Evolutionary conservation across 2,888 invertebrate species (phyloP), one percentile per base, ranked within the genome.

Genomic region (Bursaphelenchus okinawaensis): DNA sequence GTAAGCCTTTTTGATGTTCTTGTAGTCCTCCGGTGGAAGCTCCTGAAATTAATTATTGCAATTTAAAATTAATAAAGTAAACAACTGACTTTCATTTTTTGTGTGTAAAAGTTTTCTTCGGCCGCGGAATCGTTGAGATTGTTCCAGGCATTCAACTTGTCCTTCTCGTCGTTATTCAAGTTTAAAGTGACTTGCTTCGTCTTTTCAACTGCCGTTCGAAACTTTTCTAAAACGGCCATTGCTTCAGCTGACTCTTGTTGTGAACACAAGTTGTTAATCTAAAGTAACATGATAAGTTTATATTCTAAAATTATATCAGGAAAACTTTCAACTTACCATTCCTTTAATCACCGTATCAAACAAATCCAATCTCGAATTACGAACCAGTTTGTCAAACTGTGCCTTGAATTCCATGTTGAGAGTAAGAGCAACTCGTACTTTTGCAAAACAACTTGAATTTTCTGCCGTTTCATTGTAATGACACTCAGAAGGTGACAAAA

Each of bases 91-190:
- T 56, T 50, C 55, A 68, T 60, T 54, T 68, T 68, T 40, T 40
- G 29, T n/a, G 55, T 50, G 29, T 63, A 68, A 20, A 68, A 67
- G 22, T 69, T 69, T 22, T 57, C 62, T 26, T 68, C 62, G 0
- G 68, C 60, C 2, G 40, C 50, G 19, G 68, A 68, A 52, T 68
- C 68, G 55, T 68, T 68, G 16, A 68, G 60, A 20, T 68, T 68
- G 16, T 22, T 50, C 68, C 68, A 68, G 20, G 56, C 66, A 26
- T 68, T 68, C 16, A 68, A 54, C 19, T 56, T 67, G 50, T 68
- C 68, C 27, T 54, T 55, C 50, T 68, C 64, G 51, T 62, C 61
- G 54, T 64, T 64, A 7, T 52, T 64, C 23, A 64, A 50, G 29
- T 51, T 26, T 2, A 28, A 52, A 7, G 23, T 20, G 9, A 64